These are phyloP conservation scores for Mormyrops attenuatus DNA, from an alignment of 2,797 vertebrate species.

Conservation along the genomic window DNA sequence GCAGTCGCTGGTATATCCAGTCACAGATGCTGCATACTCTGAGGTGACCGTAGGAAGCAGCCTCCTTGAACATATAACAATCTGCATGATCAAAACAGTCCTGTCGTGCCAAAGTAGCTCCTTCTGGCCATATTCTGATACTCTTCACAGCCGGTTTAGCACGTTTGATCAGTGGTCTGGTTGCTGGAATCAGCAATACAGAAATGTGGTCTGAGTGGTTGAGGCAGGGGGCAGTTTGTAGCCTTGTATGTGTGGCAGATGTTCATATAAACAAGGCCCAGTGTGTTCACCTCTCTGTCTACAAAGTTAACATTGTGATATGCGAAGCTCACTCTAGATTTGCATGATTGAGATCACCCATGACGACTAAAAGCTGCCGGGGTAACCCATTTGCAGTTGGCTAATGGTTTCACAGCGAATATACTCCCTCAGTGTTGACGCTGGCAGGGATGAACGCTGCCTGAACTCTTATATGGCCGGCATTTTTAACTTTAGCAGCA, in stretches of 20 bases:
- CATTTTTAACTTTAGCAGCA: constrained; percentile 12
- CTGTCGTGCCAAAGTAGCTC: neutral
- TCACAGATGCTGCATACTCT: neutral
- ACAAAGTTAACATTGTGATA: neutral
- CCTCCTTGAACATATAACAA: neutral
- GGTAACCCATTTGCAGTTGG: neutral
- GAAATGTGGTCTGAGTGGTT: neutral
- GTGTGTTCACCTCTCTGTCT: neutral
- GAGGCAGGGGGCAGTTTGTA: neutral
- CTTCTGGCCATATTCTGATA: neutral
- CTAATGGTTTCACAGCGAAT: neutral
- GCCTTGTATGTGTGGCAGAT: neutral
- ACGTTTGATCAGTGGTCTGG: neutral
- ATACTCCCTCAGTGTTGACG: neutral
- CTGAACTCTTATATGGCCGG: neutral
- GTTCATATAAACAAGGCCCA: neutral
- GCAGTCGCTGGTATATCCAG: neutral
- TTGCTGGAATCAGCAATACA: neutral
- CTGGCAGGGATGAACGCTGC: neutral
- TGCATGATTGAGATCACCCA: neutral
- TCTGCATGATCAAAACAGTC: neutral
- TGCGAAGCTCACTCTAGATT: neutral
- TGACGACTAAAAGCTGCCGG: neutral
- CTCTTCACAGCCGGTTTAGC: neutral
- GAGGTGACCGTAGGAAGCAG: neutral